phyloP scores from a whole-genome alignment of 2,888 invertebrate genomes.

The Rhodophaea formosa region DNA sequence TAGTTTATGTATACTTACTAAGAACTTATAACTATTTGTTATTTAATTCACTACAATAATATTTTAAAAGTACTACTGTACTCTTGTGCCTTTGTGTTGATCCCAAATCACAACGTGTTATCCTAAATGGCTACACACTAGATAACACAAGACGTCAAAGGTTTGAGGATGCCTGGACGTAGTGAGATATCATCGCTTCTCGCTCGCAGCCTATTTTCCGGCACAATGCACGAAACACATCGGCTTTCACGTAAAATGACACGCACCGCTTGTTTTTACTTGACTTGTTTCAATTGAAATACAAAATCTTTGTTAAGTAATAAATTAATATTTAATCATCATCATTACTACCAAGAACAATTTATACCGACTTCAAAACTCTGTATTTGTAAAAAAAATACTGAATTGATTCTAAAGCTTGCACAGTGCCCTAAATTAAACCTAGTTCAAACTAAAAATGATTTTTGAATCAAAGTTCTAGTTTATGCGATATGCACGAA shows the following conservation, averaged over 20 bases:
- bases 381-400: too few species aligned
- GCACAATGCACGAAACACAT: slow-evolving; percentile 40
- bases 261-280: slow-evolving; percentile 20
- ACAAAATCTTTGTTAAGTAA: background rate
- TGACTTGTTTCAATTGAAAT: slow-evolving; percentile 21
- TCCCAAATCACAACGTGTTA: background rate
- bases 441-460: too few species aligned
- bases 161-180: slow-evolving; percentile 4
- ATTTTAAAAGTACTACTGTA: too few species aligned
- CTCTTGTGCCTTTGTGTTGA: background rate
- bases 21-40: too few species aligned
- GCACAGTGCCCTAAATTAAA: too few species aligned
- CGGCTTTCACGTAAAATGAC: slow-evolving; percentile 21
- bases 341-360: too few species aligned
- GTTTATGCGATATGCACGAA: too few species aligned
- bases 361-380: too few species aligned
- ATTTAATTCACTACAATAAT: too few species aligned
- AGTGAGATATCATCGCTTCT: slow-evolving; percentile 10
- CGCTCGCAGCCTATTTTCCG: slow-evolving; percentile 52
- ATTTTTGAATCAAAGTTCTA: too few species aligned
- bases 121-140: background rate
- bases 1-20: too few species aligned
- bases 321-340: background rate
- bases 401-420: too few species aligned
- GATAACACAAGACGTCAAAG: background rate